phyloP scores from a whole-genome alignment of 30 jellyfish, hydroid and myxozoan genomes.

The Turritopsis dohrnii region DNA sequence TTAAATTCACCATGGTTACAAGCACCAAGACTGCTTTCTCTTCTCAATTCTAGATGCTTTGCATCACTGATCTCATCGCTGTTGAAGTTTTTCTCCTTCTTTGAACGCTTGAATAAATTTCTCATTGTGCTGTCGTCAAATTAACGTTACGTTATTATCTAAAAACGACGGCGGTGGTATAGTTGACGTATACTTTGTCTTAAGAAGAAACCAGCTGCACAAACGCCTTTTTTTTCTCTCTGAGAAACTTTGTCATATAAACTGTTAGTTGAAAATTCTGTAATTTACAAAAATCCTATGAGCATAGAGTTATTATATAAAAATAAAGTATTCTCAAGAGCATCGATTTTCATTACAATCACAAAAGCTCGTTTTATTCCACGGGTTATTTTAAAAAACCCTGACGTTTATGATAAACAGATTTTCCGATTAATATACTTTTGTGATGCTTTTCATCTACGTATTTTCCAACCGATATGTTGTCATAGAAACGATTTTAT shows the following conservation, averaged over 20 bases:
- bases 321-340: too few relatives aligned
- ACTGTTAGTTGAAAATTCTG: too few relatives aligned
- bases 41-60: not conserved
- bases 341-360: too few relatives aligned
- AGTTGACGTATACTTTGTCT: too few relatives aligned
- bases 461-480: not conserved
- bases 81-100: not conserved
- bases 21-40: slow-evolving; percentile 9
- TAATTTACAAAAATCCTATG: too few relatives aligned
- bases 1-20: slow-evolving; percentile 9
- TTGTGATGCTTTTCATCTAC: not conserved
- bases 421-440: not conserved
- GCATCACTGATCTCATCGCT: not conserved
- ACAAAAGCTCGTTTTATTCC: not conserved
- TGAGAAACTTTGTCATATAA: too few relatives aligned
- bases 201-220: too few relatives aligned
- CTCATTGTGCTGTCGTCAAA: not conserved
- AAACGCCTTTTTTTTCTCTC: too few relatives aligned
- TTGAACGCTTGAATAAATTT: not conserved
- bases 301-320: too few relatives aligned
- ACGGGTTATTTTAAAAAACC: not conserved
- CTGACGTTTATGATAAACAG: not conserved
- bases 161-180: too few relatives aligned
- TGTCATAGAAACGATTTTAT: not conserved
- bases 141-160: not conserved